A percentile compares a stretch with the other conserved stretches of the same genome.
Conservation (phyloP, 2,888 invertebrate species). For the Drosophila mimetica region DNA sequence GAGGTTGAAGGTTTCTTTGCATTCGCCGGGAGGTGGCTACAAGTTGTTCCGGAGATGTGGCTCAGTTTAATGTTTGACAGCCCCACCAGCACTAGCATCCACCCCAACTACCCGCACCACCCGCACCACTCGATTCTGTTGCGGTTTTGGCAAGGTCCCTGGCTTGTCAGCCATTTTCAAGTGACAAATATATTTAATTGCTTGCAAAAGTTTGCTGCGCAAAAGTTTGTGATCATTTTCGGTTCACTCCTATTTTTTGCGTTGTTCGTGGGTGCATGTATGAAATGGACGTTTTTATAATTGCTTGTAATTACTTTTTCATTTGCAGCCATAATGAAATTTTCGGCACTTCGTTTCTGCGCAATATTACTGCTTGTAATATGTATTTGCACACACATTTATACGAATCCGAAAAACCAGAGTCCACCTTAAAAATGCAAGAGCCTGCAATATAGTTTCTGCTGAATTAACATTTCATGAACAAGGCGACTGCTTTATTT, state of each 20-base stretch:
- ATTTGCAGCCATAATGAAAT: slow-evolving; percentile 52
- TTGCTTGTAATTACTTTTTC: slow-evolving; percentile 67
- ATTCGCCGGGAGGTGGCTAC: slow-evolving; percentile 43
- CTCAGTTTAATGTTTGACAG: slow-evolving; percentile 76
- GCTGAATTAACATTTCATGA: slow-evolving; percentile 56
- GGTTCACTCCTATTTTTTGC: slow-evolving; percentile 23
- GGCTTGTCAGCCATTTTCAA: slow-evolving; percentile 69
- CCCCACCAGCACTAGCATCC: slow-evolving; percentile 1
- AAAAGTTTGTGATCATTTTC: slow-evolving; percentile 56
- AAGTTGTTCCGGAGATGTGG: slow-evolving; percentile 46
- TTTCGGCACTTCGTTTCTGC: slow-evolving; percentile 21
- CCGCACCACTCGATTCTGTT: slow-evolving; percentile 25
- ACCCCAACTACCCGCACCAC: not conserved
- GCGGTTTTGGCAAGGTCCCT: slow-evolving; percentile 61
- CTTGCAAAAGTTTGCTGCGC: slow-evolving; percentile 68
- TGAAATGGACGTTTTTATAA: slow-evolving; percentile 66
- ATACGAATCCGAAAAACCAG: slow-evolving; percentile 8
- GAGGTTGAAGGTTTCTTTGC: slow-evolving; percentile 54
- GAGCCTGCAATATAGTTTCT: slow-evolving; percentile 44
- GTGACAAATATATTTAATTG: slow-evolving; percentile 80
- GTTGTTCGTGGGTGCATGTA: slow-evolving; percentile 46
- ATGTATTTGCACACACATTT: not conserved
- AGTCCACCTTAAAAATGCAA: slow-evolving; percentile 31
- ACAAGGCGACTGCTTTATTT: slow-evolving; percentile 5
- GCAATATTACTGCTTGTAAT: slow-evolving; percentile 2